phyloP scores from a whole-genome alignment of 2,113 vertebrate genomes.

The Uria lomvia region DNA sequence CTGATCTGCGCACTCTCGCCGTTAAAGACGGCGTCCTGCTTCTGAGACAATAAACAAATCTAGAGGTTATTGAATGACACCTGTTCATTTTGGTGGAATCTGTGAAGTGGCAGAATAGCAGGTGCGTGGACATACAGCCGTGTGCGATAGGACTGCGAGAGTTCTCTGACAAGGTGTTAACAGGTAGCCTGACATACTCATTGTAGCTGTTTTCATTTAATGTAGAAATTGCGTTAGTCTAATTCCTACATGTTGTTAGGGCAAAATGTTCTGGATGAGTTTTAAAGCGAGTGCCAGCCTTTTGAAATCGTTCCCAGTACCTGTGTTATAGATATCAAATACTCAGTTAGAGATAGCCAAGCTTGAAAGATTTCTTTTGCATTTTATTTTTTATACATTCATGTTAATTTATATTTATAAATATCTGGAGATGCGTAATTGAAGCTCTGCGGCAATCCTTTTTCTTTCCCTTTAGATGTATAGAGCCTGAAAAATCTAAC shows the following conservation, averaged over 20 bases:
- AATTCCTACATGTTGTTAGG: neutral
- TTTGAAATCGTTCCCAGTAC: neutral
- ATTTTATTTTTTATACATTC: neutral
- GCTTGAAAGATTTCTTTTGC: neutral
- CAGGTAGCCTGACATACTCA: neutral
- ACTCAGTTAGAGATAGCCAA: neutral
- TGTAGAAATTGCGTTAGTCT: neutral
- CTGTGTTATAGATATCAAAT: neutral
- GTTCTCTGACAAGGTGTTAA: neutral
- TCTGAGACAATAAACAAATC: constrained; percentile 45
- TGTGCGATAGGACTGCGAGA: rapidly evolving
- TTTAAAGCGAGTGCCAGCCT: neutral
- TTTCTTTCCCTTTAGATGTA: neutral
- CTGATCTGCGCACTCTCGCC: neutral
- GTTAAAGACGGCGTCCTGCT: neutral
- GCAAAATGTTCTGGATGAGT: neutral
- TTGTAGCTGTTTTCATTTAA: neutral
- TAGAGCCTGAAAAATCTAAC: neutral
- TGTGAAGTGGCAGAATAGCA: neutral
- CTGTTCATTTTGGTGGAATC: neutral
- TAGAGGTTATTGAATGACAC: constrained; percentile 36
- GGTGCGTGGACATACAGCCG: neutral
- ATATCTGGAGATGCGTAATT: constrained; percentile 4
- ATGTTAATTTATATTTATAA: constrained; percentile 32
- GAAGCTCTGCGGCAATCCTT: neutral